Evolutionary conservation across 2,113 vertebrate species (phyloP), one percentile per base, ranked within the genome.

Genomic region (Picathartes gymnocephalus): DNA sequence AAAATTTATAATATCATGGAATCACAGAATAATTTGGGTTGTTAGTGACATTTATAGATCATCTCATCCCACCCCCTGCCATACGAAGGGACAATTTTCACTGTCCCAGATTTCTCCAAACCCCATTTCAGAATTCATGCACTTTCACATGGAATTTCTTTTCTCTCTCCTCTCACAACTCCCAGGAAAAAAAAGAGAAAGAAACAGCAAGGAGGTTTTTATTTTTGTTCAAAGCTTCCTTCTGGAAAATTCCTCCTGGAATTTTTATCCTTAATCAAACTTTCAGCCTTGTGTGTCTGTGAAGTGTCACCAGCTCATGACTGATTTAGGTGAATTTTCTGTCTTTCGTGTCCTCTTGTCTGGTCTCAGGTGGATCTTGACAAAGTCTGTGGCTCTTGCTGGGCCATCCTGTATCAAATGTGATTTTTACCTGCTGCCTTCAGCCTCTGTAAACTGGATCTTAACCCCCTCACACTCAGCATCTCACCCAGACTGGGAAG

Each of bases 381-480:
- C 1, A 2, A 40, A 28, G 10, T 5, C 28, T 53, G 10, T 73
- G 47, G 15, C 20, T 87, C 14, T 18, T 42, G 18, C 16, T 21
- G 50, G 45, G 30, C 31, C 56, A 24, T 15, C 28, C 42, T 33
- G 11, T 33, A 30, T 5, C 24, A 61, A 48, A 18, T 2, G 9
- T 33, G 53, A 39, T 37, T 37, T 73, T 53, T 54, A 3, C 13
- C 19, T 81, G 54, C 73, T 90, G 54, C 40, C 35, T 30, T 45
- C 35, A 76, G 39, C 24, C 15, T 8, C 8, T 3, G 6, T 11
- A 22, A 27, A 19, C 0, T 10, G 35, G 4, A 11, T 4, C 2
- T 65, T 9, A 37, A 85, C 10, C 21, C 35, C 9, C 37, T 74
- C 50, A 30, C 3, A 3, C 22, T 31, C 76, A 30, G n/a, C 33